phyloP scores from a whole-genome alignment of 2,797 vertebrate species.

The Danio jaintianensis region DNA sequence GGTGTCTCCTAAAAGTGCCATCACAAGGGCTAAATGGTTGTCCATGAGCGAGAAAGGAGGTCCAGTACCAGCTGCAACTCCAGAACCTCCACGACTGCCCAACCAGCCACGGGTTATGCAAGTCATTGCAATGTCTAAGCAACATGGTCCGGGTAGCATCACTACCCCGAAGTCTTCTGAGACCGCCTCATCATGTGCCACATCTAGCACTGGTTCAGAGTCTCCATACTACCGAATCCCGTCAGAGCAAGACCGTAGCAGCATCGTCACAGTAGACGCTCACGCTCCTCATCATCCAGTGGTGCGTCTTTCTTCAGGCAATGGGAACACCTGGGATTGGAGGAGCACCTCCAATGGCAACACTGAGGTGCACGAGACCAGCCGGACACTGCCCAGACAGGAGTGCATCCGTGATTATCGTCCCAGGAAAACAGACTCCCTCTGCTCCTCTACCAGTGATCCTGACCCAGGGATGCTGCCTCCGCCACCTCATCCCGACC shows the following conservation, averaged over 20 bases:
- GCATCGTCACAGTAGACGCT: conserved; percentile 92
- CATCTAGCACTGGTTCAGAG: conserved; percentile 91
- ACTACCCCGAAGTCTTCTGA: conserved; percentile 85
- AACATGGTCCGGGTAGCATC: conserved; percentile 72
- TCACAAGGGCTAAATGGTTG: conserved; percentile 93
- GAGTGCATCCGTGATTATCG: conserved; percentile 78
- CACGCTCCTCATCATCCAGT: conserved; percentile 93
- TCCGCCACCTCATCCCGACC: conserved; percentile 76
- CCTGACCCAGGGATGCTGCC: conserved; percentile 79
- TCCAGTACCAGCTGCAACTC: conserved; percentile 59
- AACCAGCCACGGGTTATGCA: conserved; percentile 90
- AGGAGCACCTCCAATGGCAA: conserved; percentile 83
- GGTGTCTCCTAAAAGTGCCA: conserved; percentile 84
- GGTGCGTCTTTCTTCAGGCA: conserved; percentile 87
- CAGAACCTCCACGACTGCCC: conserved; percentile 72
- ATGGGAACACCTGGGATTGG: conserved; percentile 89
- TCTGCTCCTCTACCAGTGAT: conserved; percentile 83
- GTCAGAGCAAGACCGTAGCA: conserved; percentile 89
- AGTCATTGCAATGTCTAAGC: conserved; percentile 95
- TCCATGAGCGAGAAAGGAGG: conserved; percentile 88
- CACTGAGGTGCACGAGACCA: conserved; percentile 75
- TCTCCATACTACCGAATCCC: conserved; percentile 93
- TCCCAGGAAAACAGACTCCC: conserved; percentile 80
- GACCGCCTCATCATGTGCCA: conserved; percentile 85
- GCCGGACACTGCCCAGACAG: conserved; percentile 72